These are phyloP conservation scores for Pollimyrus isidori DNA, from an alignment of 2,113 vertebrate genomes.

Conservation along the genomic window DNA sequence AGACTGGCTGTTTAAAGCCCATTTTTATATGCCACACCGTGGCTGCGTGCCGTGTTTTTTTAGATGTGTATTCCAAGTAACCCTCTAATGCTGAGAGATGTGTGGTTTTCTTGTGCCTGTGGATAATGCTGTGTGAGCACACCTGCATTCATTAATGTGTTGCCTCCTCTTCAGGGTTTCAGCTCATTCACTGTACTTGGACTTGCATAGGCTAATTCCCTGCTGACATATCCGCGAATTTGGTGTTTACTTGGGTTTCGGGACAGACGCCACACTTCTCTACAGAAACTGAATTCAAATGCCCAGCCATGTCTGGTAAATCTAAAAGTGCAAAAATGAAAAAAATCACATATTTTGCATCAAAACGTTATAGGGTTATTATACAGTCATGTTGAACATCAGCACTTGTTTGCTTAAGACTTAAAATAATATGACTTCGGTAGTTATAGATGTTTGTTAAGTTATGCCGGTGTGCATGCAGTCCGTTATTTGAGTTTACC, in stretches of 20 bases:
- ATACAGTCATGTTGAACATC: neutral
- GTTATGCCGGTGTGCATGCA: neutral
- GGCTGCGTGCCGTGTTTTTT: neutral
- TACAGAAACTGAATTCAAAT: neutral
- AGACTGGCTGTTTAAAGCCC: neutral
- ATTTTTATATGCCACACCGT: neutral
- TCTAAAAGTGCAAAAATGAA: neutral
- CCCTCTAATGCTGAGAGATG: too few relatives aligned
- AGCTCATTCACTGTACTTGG: neutral
- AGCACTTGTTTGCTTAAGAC: neutral
- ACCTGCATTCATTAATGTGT: neutral
- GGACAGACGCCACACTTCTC: neutral
- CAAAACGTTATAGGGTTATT: neutral
- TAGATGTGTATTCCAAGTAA: neutral
- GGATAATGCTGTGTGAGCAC: neutral
- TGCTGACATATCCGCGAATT: neutral
- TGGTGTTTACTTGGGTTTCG: neutral
- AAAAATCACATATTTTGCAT: neutral
- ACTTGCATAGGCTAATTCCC: neutral
- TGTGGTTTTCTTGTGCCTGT: neutral
- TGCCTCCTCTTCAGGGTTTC: neutral
- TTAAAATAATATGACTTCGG: neutral
- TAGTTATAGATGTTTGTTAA: neutral
- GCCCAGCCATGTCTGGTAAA: neutral
- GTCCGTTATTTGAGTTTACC: neutral